Evolutionary conservation across 2,888 invertebrate genomes (phyloP).

Genomic region (Meganola albula): DNA sequence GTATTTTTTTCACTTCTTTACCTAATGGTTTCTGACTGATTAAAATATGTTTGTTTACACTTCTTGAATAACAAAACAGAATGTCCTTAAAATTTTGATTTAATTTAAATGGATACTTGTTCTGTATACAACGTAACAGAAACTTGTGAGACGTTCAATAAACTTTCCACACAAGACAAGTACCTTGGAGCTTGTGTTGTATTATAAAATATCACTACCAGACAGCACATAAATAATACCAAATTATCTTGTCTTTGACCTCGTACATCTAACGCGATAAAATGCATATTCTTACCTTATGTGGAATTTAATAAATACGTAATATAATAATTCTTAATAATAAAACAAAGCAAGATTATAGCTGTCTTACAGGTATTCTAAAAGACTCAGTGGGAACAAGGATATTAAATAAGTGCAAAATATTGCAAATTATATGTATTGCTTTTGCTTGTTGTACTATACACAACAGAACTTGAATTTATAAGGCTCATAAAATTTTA

Average conservation of each 20-base stretch:
- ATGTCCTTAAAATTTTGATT: slow-evolving; percentile 14
- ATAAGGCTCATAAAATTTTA: too few species aligned
- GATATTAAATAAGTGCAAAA: too few species aligned
- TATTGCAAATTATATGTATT: too few species aligned
- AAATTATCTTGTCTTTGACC: slow-evolving; percentile 74
- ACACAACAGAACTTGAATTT: too few species aligned
- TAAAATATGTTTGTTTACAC: not conserved
- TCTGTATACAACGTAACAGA: slow-evolving; percentile 27
- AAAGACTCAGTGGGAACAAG: too few species aligned
- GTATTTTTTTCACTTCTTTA: too few species aligned
- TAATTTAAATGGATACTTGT: slow-evolving; percentile 24
- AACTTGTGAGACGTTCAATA: slow-evolving; percentile 56
- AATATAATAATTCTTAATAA: too few species aligned
- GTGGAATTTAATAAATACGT: too few species aligned
- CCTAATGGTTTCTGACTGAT: not conserved
- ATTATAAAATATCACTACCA: slow-evolving; percentile 72
- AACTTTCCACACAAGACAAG: slow-evolving; percentile 49
- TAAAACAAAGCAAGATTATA: too few species aligned
- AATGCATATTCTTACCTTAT: slow-evolving; percentile 55
- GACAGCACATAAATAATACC: slow-evolving; percentile 72
- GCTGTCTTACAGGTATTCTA: too few species aligned
- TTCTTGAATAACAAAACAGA: slow-evolving; percentile 16
- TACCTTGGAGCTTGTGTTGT: slow-evolving; percentile 52
- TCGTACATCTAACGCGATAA: slow-evolving; percentile 46
- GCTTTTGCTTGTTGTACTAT: too few species aligned